A percentile compares a stretch with the other conserved stretches of the same genome.
Conservation (phyloP, 2,888 invertebrate genomes). For the Nephrotoma guestfalica region DNA sequence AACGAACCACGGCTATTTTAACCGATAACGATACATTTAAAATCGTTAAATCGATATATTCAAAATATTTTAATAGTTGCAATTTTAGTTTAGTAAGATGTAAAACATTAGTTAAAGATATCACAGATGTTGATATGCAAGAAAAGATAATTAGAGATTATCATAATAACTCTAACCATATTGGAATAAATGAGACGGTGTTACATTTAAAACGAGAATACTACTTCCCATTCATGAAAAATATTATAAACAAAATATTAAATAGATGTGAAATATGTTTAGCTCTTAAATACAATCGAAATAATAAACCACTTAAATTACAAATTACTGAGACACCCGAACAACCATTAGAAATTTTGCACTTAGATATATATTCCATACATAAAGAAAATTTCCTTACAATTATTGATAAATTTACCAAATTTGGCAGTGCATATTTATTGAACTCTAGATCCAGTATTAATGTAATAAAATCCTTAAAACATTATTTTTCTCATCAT, state of each 20-base stretch:
- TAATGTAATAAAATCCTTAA: conserved; percentile 7
- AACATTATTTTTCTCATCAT: conserved; percentile 10
- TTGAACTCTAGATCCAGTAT: conserved; percentile 10
- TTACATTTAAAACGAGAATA: conserved; percentile 10
- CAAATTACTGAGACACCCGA: neutral
- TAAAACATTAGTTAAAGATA: conserved; percentile 9
- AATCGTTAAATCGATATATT: too few relatives aligned
- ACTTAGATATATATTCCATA: neutral
- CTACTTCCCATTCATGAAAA: neutral
- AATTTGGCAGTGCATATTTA: conserved; percentile 9
- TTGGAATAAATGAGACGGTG: conserved; percentile 13
- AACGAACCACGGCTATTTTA: too few relatives aligned
- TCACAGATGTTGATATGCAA: conserved; percentile 12
- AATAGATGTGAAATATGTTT: neutral
- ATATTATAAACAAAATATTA: conserved; percentile 9
- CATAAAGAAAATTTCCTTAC: conserved; percentile 6
- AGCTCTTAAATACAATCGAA: neutral
- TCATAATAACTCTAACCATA: conserved; percentile 12
- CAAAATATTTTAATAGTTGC: too few relatives aligned
- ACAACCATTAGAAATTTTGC: neutral
- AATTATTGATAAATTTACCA: conserved; percentile 9
- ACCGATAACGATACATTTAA: too few relatives aligned
- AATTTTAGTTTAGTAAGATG: neutral
- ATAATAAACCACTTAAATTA: neutral
- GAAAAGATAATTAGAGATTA: conserved; percentile 13